Conservation (phyloP, 2,113 vertebrate genomes). For the Pygoscelis antarcticus region DNA sequence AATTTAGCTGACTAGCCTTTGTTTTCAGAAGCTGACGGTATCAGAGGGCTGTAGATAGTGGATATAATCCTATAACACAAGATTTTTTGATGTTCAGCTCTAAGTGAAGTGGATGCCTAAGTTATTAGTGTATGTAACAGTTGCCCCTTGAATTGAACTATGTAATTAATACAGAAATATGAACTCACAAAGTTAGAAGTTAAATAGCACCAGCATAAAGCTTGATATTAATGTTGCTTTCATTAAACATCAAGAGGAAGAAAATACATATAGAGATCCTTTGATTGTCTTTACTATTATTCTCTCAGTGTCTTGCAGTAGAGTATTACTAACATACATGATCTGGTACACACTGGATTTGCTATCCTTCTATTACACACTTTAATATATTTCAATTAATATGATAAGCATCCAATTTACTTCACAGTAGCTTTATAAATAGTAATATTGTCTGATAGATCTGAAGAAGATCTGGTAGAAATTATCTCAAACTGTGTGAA, state of each 20-base stretch:
- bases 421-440: not conserved
- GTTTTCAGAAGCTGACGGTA: conserved; percentile 18
- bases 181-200: not conserved
- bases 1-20: conserved; percentile 40
- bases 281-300: not conserved
- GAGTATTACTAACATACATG: not conserved
- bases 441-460: not conserved
- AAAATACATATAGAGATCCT: not conserved
- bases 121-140: not conserved
- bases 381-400: not conserved
- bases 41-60: conserved; percentile 27
- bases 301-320: not conserved
- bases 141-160: not conserved
- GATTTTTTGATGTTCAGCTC: conserved; percentile 43
- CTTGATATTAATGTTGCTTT: not conserved
- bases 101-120: conserved; percentile 1
- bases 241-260: conserved; percentile 13
- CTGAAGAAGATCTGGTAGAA: not conserved
- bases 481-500: not conserved
- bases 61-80: conserved; percentile 26
- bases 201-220: not conserved
- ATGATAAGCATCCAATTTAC: not conserved
- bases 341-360: not conserved
- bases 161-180: conserved; percentile 30
- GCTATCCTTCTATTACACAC: not conserved